Evolutionary conservation across 1,140 invertebrate genomes (phyloP), one percentile per base, ranked within the genome.

Genomic region (Medauroidea extradentata): DNA sequence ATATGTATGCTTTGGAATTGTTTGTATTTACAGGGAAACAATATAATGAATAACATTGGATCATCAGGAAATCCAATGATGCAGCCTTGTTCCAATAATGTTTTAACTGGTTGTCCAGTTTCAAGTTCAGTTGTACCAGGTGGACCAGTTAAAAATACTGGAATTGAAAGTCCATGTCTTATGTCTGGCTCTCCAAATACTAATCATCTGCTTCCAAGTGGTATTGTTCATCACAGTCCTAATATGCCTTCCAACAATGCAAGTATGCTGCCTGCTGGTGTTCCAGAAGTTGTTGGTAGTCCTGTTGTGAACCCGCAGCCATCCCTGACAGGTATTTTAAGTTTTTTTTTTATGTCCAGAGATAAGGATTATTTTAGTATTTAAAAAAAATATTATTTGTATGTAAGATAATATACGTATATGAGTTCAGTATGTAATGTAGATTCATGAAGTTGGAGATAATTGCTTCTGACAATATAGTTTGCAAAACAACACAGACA

Each of bases 101-200:
- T 63, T 8, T 39, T 65, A 41, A 29, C 53, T 13, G 57, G 61
- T 23, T 65, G 63, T 41, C 42, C 61, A 13, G 34, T 49, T 7
- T 51, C 38, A 19, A 52, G 23, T 59, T 50, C 62, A 21, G 24
- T 29, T 69, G 74, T 76, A 75, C 76, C 74, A 74, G 72, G 75
- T 59, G 74, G 77, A 67, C 76, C 76, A 69, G 75, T 76, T 71
- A 57, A 57, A 34, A 44, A 24, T 18, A 19, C 53, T 55, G 53
- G 53, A 9, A 43, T 55, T 3, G 55, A 57, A 24, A 46, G 50
- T 23, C 50, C 53, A 0, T 39, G 49, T 44, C 63, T 67, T 61
- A 63, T 63, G 41, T 46, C 61, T 23, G 55, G 55, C n/a, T 61
- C 61, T 42, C 57, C 63, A n/a, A 63, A 61, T 48, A 48, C 62